Conservation (phyloP, 2,888 invertebrate species). For the Leptopilina drosophilae region DNA sequence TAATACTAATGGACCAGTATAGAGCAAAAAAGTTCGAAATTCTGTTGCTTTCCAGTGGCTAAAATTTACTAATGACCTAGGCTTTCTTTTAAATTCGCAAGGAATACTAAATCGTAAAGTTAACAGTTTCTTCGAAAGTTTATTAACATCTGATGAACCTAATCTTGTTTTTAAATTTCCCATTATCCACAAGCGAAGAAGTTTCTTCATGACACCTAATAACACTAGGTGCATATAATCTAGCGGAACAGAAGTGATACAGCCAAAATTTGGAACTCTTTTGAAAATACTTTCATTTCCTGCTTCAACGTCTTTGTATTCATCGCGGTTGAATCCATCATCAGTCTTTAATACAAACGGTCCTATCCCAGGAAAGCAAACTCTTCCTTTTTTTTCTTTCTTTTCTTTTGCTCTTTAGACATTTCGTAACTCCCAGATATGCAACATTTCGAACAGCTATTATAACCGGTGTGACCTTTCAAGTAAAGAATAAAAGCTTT, state of each 20-base stretch:
- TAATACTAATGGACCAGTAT: slow-evolving; percentile 15
- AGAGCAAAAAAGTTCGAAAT: slow-evolving; percentile 26
- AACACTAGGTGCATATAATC: not conserved
- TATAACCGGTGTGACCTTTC: slow-evolving; percentile 47
- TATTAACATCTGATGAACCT: slow-evolving; percentile 38
- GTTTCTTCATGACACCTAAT: not conserved
- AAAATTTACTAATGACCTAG: not conserved
- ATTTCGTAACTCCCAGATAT: slow-evolving; percentile 42
- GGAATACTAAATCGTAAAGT: not conserved
- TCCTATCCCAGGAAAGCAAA: slow-evolving; percentile 7
- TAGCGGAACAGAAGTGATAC: not conserved
- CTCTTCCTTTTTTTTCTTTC: not conserved
- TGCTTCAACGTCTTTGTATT: not conserved
- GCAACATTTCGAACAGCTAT: slow-evolving; percentile 46
- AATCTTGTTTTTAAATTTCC: slow-evolving; percentile 40
- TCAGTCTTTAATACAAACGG: not conserved
- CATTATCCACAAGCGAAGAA: not conserved
- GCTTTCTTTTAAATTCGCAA: not conserved
- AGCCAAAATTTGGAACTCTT: not conserved
- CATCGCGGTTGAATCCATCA: not conserved
- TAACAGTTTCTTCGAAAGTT: not conserved
- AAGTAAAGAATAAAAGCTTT: slow-evolving; percentile 44
- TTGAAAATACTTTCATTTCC: not conserved
- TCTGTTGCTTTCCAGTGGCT: slow-evolving; percentile 31
- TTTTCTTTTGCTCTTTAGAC: slow-evolving; percentile 19